phyloP scores from a whole-genome alignment of 1,140 invertebrate species.

The Neodiprion fabricii region DNA sequence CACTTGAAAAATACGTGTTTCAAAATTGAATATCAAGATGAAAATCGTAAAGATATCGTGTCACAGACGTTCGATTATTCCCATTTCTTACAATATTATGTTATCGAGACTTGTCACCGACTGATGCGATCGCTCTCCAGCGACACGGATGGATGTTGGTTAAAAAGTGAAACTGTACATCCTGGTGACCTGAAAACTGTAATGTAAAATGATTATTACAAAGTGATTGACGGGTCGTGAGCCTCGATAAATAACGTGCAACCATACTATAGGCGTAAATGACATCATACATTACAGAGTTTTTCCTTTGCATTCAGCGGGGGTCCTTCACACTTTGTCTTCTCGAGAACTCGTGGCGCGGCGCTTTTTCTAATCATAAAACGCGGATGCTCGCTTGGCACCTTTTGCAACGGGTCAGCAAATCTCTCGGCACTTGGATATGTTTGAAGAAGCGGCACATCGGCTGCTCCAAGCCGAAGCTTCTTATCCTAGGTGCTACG shows the following conservation, averaged over 20 bases:
- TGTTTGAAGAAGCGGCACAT: not conserved
- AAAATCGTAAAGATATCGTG: too few species aligned
- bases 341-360: not conserved
- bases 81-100: too few species aligned
- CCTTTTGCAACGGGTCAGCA: not conserved
- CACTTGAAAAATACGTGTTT: too few species aligned
- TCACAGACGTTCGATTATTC: too few species aligned
- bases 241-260: not conserved
- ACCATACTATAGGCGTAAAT: not conserved
- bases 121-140: too few species aligned
- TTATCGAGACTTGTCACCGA: too few species aligned
- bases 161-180: not conserved
- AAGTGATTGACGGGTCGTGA: not conserved
- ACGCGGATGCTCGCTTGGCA: not conserved
- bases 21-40: too few species aligned
- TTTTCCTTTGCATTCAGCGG: not conserved
- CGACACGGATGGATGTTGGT: too few species aligned
- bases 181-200: constrained; percentile 1
- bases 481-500: not conserved
- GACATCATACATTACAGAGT: not conserved
- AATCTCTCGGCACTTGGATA: not conserved
- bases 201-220: not conserved
- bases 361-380: not conserved
- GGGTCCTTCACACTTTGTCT: not conserved
- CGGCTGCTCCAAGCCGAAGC: not conserved